These are phyloP conservation scores for Lymantria dispar DNA, from an alignment of 2,888 invertebrate species.

Conservation along the genomic window DNA sequence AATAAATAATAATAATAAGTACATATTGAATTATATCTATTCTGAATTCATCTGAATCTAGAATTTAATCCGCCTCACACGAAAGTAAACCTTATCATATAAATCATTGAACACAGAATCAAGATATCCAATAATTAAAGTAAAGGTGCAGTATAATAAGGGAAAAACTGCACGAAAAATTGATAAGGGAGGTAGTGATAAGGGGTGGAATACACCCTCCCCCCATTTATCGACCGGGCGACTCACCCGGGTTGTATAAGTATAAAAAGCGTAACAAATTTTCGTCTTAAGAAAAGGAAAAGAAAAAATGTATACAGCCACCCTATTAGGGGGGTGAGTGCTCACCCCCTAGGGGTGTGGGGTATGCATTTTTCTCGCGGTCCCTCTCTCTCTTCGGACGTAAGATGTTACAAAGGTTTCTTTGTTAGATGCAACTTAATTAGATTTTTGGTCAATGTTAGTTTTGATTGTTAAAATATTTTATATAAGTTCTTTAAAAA, in stretches of 20 bases:
- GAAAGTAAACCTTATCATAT: constrained; percentile 20
- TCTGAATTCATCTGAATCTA: too few species aligned
- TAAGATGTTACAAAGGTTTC: constrained; percentile 79
- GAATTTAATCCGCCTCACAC: not conserved
- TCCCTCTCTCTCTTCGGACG: constrained; percentile 61
- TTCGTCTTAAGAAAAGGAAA: constrained; percentile 83
- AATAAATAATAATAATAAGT: too few species aligned
- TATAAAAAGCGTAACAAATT: constrained; percentile 83
- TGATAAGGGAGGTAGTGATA: constrained; percentile 74
- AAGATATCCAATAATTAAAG: constrained; percentile 53
- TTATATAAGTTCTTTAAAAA: too few species aligned
- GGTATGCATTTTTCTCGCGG: constrained; percentile 73
- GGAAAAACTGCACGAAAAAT: constrained; percentile 75
- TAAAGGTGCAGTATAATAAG: constrained; percentile 58
- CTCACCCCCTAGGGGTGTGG: constrained; percentile 32
- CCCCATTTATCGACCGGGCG: constrained; percentile 68
- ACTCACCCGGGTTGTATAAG: constrained; percentile 66
- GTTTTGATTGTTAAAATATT: not conserved
- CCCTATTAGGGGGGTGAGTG: constrained; percentile 36
- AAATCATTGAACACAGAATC: constrained; percentile 25
- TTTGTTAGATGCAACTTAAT: constrained; percentile 67
- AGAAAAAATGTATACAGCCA: constrained; percentile 81
- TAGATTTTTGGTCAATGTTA: constrained; percentile 47
- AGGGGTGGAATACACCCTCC: constrained; percentile 44
- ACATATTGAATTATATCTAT: too few species aligned